Percentiles rank a stretch among this genome's conserved stretches.
phyloP scores from a whole-genome alignment of 2,888 invertebrate species.

The Pherbina coryleti region DNA sequence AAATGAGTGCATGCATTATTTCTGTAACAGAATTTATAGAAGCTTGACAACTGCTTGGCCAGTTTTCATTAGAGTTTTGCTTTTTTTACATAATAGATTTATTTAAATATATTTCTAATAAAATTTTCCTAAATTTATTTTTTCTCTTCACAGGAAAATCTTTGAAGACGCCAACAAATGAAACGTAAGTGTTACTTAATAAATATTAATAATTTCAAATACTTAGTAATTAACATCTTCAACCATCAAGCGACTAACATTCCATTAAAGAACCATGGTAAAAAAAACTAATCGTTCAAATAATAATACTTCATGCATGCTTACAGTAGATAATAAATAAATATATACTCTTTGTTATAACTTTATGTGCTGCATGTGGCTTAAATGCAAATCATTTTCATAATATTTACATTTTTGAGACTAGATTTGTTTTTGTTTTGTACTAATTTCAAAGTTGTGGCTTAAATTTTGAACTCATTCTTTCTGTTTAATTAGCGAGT shows the following conservation, averaged over 20 bases:
- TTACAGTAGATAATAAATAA: background rate
- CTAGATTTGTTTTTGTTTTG: background rate
- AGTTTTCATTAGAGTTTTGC: no score
- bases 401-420: background rate
- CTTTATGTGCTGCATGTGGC: background rate
- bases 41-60: no score
- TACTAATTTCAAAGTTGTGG: background rate
- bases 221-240: background rate
- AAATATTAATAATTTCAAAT: background rate
- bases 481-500: background rate
- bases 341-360: background rate
- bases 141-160: conserved; percentile 61
- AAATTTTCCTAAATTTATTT: background rate
- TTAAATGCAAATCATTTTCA: background rate
- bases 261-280: conserved; percentile 1
- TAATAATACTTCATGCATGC: background rate
- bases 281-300: background rate
- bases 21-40: no score
- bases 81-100: background rate
- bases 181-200: conserved; percentile 65
- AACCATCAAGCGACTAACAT: conserved; percentile 22
- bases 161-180: conserved; percentile 65
- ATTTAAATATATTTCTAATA: background rate
- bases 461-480: background rate
- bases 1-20: no score